phyloP scores from a whole-genome alignment of 2,113 vertebrate genomes.

The Mustela lutreola region DNA sequence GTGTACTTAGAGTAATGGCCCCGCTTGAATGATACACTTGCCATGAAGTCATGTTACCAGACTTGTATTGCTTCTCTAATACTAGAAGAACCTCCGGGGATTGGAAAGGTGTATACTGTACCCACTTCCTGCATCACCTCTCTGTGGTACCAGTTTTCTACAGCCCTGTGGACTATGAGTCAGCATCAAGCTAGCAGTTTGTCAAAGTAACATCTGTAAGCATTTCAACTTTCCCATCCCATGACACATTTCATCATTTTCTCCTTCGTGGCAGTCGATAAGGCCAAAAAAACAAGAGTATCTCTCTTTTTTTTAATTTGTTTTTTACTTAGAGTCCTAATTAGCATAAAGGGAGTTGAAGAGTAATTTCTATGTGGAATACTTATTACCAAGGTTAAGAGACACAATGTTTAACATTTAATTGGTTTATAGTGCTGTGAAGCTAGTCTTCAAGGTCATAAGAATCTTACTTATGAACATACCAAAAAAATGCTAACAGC shows the following conservation, averaged over 20 bases:
- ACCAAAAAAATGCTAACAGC: slow-evolving; percentile 72
- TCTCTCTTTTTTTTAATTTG: slow-evolving; percentile 42
- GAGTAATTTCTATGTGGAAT: slow-evolving; percentile 61
- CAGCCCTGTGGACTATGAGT: slow-evolving; percentile 42
- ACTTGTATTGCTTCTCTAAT: slow-evolving; percentile 29
- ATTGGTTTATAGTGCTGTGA: slow-evolving; percentile 71
- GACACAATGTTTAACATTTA: slow-evolving; percentile 78
- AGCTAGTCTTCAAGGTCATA: slow-evolving; percentile 77
- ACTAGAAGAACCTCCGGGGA: not conserved
- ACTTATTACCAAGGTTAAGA: slow-evolving; percentile 76
- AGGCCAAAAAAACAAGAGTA: slow-evolving; percentile 57
- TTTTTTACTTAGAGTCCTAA: slow-evolving; percentile 70
- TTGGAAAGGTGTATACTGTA: slow-evolving; percentile 1
- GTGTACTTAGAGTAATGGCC: not conserved
- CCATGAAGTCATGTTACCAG: not conserved
- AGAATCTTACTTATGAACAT: slow-evolving; percentile 57
- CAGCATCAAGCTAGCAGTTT: slow-evolving; percentile 11
- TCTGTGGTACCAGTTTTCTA: slow-evolving; percentile 8
- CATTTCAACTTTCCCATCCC: slow-evolving; percentile 44
- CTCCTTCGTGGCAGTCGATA: slow-evolving; percentile 57
- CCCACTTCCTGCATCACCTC: not conserved
- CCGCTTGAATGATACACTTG: slow-evolving; percentile 1
- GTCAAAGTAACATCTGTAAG: slow-evolving; percentile 40
- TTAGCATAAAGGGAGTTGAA: slow-evolving; percentile 73
- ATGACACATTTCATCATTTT: slow-evolving; percentile 32